Base-by-base conservation (phyloP, 2,113 vertebrate species). In the Hippocampus mohnikei region DNA sequence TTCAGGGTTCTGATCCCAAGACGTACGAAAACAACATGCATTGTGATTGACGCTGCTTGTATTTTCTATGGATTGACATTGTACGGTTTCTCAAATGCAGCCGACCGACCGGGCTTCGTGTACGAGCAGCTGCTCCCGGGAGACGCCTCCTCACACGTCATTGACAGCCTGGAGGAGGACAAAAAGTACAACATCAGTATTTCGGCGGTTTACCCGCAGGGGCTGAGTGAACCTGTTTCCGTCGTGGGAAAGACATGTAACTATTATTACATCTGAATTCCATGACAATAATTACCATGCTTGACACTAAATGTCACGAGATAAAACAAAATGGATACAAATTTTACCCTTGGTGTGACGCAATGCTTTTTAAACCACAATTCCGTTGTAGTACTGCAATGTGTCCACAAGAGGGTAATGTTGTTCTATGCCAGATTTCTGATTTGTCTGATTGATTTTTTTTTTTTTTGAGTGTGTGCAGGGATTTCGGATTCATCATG, bases 1-100 rank as follows among this genome's bases (percentile, higher is more conserved):
- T 95, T 94, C 85, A 95, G 94, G 88, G 91, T 96, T 87, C 93
- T 91, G 85, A 92, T 96, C 69, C 94, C 94, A 10, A 92, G 92
- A 93, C 82, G 95, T 96, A 84, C 87, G 93, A 44, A 20, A 11
- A 64, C 29, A 20, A 2, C 11, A 13, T 3, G 20, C 40, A 64
- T 33, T 8, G 4, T 40, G 21, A n/a, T 7, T 21, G 10, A 55
- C 1, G 1, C 11, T 23, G 33, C 33, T 21, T 2, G 5, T 37
- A 33, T 37, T 67, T n/a, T 37, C 21, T 9, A 1, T n/a, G 9
- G 25, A 53, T 12, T 37, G 42, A 27, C 5, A 25, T 1, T 66
- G 16, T 37, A 11, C n/a, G 3, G 8, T 52, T 41, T 68, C 27
- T 76, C n/a, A 33, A 10, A 46, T 76, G 3, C 84, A 96, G 95